Conservation (phyloP, 2,797 vertebrate species). For the Takifugu ocellatus region DNA sequence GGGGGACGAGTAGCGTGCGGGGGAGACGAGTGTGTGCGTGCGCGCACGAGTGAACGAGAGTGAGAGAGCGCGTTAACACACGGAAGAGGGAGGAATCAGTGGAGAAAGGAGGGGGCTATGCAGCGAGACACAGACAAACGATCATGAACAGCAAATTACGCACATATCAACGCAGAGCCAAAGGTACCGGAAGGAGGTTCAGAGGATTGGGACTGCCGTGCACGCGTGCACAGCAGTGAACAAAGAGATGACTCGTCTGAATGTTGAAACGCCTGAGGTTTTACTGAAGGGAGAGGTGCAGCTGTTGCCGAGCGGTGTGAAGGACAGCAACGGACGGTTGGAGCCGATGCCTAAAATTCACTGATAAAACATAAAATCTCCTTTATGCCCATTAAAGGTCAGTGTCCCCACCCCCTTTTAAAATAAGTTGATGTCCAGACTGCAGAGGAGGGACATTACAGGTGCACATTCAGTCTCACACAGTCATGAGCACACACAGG, state of each 20-base stretch:
- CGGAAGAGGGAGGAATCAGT: constrained; percentile 45
- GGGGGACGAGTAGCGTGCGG: constrained; percentile 35
- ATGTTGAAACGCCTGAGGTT: neutral
- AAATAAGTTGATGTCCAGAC: constrained; percentile 38
- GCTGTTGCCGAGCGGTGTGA: no score
- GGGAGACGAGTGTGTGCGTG: constrained; percentile 51
- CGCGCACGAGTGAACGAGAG: constrained; percentile 2
- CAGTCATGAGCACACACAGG: constrained; percentile 36
- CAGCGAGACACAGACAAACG: constrained; percentile 59
- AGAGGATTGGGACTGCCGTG: constrained; percentile 23
- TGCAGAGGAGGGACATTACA: constrained; percentile 7
- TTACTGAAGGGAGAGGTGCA: neutral
- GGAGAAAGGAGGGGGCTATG: constrained; percentile 48
- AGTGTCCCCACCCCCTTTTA: constrained; percentile 33
- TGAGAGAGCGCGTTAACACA: constrained; percentile 13
- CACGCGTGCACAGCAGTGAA: constrained; percentile 17
- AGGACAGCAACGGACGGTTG: neutral
- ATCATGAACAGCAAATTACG: constrained; percentile 70
- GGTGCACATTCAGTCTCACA: constrained; percentile 3
- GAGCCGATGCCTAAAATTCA: neutral
- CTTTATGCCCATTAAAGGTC: constrained; percentile 9
- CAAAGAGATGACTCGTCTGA: constrained; percentile 4
- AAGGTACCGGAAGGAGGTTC: constrained; percentile 77
- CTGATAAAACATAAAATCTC: neutral
- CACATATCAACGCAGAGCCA: constrained; percentile 76